Base-by-base conservation (phyloP, 1,140 invertebrate species). In the Asbolus verrucosus region DNA sequence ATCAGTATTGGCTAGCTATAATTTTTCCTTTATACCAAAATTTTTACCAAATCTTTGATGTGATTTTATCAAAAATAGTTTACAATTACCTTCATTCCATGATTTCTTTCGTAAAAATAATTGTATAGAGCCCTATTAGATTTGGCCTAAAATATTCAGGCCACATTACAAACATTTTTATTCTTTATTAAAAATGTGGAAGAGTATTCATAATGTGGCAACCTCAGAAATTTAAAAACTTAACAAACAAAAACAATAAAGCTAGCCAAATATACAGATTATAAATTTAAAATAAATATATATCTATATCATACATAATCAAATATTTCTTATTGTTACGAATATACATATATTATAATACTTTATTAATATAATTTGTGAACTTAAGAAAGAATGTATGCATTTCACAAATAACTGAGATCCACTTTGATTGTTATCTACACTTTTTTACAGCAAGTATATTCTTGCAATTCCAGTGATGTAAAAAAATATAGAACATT, bases 331-430 rank as follows among this genome's bases (percentile, higher is more conserved):
- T 54, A 54, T 3, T 11, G 14, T 54, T 54, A 54, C 46, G 46
- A 54, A 54, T 54, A 54, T 54, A 54, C 46, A 54, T 54, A 54
- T 46, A 46, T 46, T 16, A 46, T 54, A 54, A 54, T 54, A 54
- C 46, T 54, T 54, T 54, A 46, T 46, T 5, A 63, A 39, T 41
- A 30, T 27, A 63, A 63, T 41, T 24, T 18, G 39, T 63, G 33
- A 63, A 62, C 24, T n/a, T 21, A 39, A 36, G 18, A 13, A 63
- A 63, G 61, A 63, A 63, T 63, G 61, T 63, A 63, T 63, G 21
- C 33, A 39, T 21, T 41, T 39, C 16, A 63, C 30, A 62, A 63
- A 63, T 27, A 63, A 39, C 33, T 63, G 61, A 63, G 61, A 63
- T 63, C 61, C 33, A 63, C 19, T 31, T 62, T 39, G 24, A 24